Base-by-base conservation (phyloP, 2,797 vertebrate genomes). In the Eupleurogrammus muticus region DNA sequence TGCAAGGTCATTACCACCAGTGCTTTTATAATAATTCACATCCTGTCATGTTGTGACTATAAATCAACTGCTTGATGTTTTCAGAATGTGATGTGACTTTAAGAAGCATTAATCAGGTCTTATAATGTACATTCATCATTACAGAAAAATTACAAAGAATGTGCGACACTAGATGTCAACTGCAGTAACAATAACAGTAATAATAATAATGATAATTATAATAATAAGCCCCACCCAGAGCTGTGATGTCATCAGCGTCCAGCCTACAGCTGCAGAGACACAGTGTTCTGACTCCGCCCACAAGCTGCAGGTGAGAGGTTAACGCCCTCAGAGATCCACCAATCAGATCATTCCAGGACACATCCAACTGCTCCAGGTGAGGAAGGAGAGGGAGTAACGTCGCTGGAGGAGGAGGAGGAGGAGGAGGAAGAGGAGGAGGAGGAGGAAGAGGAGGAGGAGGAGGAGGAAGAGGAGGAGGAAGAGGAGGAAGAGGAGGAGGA, bases 301-400 rank as follows among this genome's bases (percentile, higher is more conserved):
- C 70, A 0, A 93, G 92, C 69, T 92, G 94, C 38, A 97, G 87
- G 67, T 95, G 92, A 80, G 84, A 86, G 57, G 93, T 93, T 78
- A 97, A 49, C 20, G 79, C 83, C n/a, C 49, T 83, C 70, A 98
- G 70, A 40, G 88, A 81, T 5, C 96, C 95, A 20, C 96, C 95
- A 66, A 96, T 80, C 72, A 93, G 91, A 61, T 95, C 88, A 66
- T 97, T 98, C 97, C 97, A 98, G 54, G 97, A 98, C 56, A 97
- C 64, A 58, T 94, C 94, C 77, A 97, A 24, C 82, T 96, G 94
- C 89, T 97, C 95, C 89, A 97, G 79, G 67, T 92, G 90, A 34
- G 93, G 89, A 21, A 97, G 87, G 66, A 92, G 94, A 0, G 87
- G 93, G 57, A 97, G 87, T 70, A 96, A 36, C 4, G 92, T 88